Evolutionary conservation across 2,888 invertebrate species (phyloP), one percentile per base, ranked within the genome.

Genomic region (Epiblema foenella): DNA sequence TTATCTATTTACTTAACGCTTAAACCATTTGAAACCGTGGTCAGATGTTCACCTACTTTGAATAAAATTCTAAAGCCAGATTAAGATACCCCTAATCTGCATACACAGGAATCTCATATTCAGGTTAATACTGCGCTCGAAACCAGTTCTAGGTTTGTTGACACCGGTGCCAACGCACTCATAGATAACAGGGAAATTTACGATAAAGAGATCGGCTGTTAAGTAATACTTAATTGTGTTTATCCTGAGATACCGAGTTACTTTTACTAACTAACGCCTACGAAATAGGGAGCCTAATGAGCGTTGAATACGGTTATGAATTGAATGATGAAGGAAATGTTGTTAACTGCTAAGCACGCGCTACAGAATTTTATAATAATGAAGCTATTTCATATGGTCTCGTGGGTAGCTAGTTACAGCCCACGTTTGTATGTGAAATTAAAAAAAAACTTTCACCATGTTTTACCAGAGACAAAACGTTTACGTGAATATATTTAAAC

Each of bases 171-270:
- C 60, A 33, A 62, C 60, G 70, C 56, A 49, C 63, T 57, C 49
- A n/a, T 57, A 67, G 71, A 71, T 71, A 67, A 62, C 71, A 56
- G 56, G 37, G 66, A 71, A 71, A 71, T 62, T 71, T 71, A 71
- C 59, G 71, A 71, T 71, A 71, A 39, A 62, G 59, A 66, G 66
- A 69, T 66, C 57, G 46, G 60, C 37, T 10, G 60, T 71, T 71
- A 67, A 29, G 71, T 67, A 67, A 67, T 62, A 71, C 56, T 67
- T 67, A 60, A 67, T 71, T 71, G 56, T 69, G 69, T 67, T 66
- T 67, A 67, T 71, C 66, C 59, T 66, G 24, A 69, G 17, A 37
- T 56, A 42, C 56, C 49, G 37, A 33, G 65, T 70, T 59, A 70
- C 59, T 70, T 70, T 70, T 70, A 70, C 65, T 59, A n/a, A n/a